Evolutionary conservation across 1,140 invertebrate genomes (phyloP), one percentile per base, ranked within the genome.

Genomic region (Riptortus pedestris): DNA sequence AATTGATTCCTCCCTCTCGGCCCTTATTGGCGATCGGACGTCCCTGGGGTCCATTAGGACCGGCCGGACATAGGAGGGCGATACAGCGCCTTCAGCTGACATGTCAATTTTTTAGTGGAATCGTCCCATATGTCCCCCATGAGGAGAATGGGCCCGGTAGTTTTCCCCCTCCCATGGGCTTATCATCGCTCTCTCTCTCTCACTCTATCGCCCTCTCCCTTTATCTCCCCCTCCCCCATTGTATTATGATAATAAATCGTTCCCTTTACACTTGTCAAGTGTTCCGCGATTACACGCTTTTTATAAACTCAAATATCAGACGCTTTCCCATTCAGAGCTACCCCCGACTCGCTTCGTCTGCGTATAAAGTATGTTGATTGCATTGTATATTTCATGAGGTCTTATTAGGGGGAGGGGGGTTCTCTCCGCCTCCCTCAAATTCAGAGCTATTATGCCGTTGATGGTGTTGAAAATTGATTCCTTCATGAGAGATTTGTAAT

Each of bases 381-480:
- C 51, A 16, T 26, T 55, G 51, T 55, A 55, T 55, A 55, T 55
- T 55, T 55, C 51, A 55, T 55, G 51, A 55, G 24, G 24, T 24
- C 18, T 55, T 55, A 55, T 55, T 55, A 55, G 51, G 24, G 51
- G 51, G 20, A n/a, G 20, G 51, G 12, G 11, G 18, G 5, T 1
- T 27, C 5, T 3, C 51, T 16, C 24, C 2, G 12, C n/a, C 48
- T 52, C 51, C 51, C 51, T 55, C 4, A 24, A 7, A 38, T 38
- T 38, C 31, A 14, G 31, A 38, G n/a, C 45, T 20, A 47, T 47
- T 47, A 47, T 47, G 45, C n/a, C 1, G n/a, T 24, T 26, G 51
- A 27, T 55, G 51, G 51, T 55, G 51, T 55, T 55, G 51, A 55
- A 55, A 55, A 55, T 55, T 55, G 51, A 55, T 55, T 55, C 51